Evolutionary conservation across 2,888 invertebrate species (phyloP).

Genomic region (Synergus japonicus): DNA sequence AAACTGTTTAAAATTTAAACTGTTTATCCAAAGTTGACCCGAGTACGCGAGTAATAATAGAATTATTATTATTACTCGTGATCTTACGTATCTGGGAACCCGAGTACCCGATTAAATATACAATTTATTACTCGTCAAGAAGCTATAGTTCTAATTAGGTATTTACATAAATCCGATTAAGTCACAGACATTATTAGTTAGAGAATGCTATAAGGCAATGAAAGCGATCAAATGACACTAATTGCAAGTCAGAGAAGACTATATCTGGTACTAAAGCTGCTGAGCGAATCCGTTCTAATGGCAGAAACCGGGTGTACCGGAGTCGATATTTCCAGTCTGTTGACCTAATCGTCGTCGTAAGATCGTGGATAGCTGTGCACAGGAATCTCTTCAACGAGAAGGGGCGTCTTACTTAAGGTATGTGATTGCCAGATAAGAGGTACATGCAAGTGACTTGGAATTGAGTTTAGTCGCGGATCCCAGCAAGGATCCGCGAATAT

Average conservation of each 20-base stretch:
- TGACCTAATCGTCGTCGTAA: conserved; percentile 41
- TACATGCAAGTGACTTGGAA: conserved; percentile 44
- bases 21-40: too few species aligned
- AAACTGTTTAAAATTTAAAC: too few species aligned
- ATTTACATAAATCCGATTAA: conserved; percentile 27
- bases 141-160: background rate
- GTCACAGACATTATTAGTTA: conserved; percentile 22
- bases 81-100: too few species aligned
- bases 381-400: conserved; percentile 42
- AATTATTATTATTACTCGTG: too few species aligned
- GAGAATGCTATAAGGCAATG: conserved; percentile 17
- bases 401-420: conserved; percentile 47
- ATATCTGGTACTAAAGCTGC: background rate
- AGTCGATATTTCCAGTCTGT: conserved; percentile 45
- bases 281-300: background rate
- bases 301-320: conserved; percentile 34
- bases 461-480: conserved; percentile 50
- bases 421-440: conserved; percentile 44
- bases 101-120: too few species aligned
- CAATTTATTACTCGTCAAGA: too few species aligned
- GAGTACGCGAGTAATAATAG: too few species aligned
- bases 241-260: conserved; percentile 20
- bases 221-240: conserved; percentile 35
- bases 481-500: background rate
- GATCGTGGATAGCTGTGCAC: conserved; percentile 43